These are phyloP conservation scores for Andrena bicolor DNA, from an alignment of 2,888 invertebrate species.

Conservation along the genomic window DNA sequence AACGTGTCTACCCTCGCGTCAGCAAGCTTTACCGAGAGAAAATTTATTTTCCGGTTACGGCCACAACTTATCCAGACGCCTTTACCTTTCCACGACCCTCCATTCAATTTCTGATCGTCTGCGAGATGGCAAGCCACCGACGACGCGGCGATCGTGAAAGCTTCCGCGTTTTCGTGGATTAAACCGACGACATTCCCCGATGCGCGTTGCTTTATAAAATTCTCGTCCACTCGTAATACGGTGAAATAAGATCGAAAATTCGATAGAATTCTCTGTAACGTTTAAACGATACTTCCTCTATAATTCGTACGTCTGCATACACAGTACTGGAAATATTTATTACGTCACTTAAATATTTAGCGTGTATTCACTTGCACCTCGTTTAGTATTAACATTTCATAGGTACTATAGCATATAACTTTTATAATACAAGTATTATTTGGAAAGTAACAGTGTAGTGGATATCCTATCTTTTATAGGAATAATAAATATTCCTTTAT, in stretches of 20 bases:
- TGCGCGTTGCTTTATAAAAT: neutral
- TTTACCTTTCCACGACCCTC: conserved; percentile 54
- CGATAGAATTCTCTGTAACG: neutral
- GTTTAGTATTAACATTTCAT: too few relatives aligned
- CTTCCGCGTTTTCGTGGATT: conserved; percentile 34
- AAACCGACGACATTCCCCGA: conserved; percentile 12
- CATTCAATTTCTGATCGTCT: conserved; percentile 69
- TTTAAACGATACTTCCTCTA: neutral
- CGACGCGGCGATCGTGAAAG: conserved; percentile 22
- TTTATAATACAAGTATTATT: too few relatives aligned
- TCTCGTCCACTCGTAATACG: neutral
- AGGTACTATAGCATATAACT: too few relatives aligned
- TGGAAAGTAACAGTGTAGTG: too few relatives aligned
- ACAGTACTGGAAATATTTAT: too few relatives aligned
- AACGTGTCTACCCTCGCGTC: conserved; percentile 52
- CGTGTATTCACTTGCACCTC: too few relatives aligned
- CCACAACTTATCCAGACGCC: conserved; percentile 66
- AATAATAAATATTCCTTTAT: too few relatives aligned
- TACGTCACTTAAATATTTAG: too few relatives aligned
- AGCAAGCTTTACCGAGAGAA: conserved; percentile 56
- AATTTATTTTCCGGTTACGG: conserved; percentile 71
- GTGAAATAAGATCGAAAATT: neutral
- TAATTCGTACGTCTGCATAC: too few relatives aligned
- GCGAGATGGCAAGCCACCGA: conserved; percentile 32
- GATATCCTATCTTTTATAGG: too few relatives aligned